Evolutionary conservation across 1,140 invertebrate genomes (phyloP).

Genomic region (Drosophila rufa): DNA sequence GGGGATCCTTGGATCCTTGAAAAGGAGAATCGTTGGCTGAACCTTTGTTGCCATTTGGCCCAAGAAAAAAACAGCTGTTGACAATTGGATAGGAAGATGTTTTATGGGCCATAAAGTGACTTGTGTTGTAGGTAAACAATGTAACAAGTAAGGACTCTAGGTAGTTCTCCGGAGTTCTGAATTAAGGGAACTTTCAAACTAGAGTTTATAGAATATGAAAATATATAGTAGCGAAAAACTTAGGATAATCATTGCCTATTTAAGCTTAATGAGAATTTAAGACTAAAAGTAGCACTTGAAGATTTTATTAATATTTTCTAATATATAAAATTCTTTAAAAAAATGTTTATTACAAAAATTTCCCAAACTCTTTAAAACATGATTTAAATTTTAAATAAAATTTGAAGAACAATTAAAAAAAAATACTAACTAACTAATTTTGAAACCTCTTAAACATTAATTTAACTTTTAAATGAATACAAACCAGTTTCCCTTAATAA

Average conservation of each 20-base stretch:
- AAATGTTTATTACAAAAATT: too few relatives aligned
- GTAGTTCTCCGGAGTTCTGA: not conserved
- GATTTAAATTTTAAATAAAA: too few relatives aligned
- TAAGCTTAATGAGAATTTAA: not conserved
- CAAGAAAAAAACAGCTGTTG: constrained; percentile 38
- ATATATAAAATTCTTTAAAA: too few relatives aligned
- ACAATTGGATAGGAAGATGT: constrained; percentile 8
- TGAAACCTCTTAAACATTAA: too few relatives aligned
- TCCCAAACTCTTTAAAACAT: too few relatives aligned
- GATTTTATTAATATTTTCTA: too few relatives aligned
- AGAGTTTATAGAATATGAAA: not conserved
- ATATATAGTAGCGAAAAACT: too few relatives aligned
- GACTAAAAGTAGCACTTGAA: too few relatives aligned
- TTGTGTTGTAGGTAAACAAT: constrained; percentile 24
- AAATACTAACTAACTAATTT: too few relatives aligned
- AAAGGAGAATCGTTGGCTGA: constrained; percentile 7
- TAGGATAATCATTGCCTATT: not conserved
- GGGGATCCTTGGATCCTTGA: constrained; percentile 3
- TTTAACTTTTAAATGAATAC: too few relatives aligned
- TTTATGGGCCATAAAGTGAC: constrained; percentile 9
- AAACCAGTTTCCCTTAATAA: too few relatives aligned
- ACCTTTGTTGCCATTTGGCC: constrained; percentile 18
- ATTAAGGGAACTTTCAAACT: not conserved
- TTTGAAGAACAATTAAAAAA: too few relatives aligned
- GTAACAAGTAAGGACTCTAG: constrained; percentile 16